Percentiles rank a stretch among this genome's conserved stretches.
Conservation (phyloP, 2,797 vertebrate species). For the Threskiornis aethiopicus region DNA sequence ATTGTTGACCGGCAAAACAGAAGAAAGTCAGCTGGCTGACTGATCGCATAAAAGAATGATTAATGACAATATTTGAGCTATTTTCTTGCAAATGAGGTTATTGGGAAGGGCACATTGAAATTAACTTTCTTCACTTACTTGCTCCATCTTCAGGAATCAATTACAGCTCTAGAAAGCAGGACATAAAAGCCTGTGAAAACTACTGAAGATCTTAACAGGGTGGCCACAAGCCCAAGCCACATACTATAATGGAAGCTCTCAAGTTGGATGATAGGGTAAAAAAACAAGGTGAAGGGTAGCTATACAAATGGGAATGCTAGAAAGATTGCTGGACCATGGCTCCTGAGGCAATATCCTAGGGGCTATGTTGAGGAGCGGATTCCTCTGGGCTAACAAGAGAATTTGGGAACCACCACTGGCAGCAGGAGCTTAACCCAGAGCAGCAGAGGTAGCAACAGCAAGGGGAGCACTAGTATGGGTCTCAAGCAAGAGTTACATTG, state of each 20-base stretch:
- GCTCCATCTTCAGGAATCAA: neutral
- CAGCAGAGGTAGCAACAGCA: neutral
- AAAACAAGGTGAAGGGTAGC: neutral
- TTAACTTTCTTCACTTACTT: conserved; percentile 25
- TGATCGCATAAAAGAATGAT: neutral
- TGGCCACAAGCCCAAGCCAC: neutral
- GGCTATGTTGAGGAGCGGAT: neutral
- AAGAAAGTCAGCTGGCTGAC: neutral
- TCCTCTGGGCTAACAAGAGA: neutral
- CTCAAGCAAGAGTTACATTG: neutral
- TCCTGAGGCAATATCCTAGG: neutral
- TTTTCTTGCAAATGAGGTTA: conserved; percentile 49
- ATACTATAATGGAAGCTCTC: neutral
- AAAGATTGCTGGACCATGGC: neutral
- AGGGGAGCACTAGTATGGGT: neutral
- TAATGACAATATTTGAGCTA: conserved; percentile 23
- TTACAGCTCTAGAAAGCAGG: neutral
- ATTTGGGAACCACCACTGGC: neutral
- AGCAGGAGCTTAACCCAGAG: neutral
- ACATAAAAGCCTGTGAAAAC: conserved; percentile 3
- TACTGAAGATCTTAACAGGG: neutral
- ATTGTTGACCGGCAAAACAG: neutral
- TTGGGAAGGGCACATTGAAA: conserved; percentile 39
- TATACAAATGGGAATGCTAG: neutral
- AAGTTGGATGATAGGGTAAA: neutral